Percentiles rank a stretch among this genome's conserved stretches.
These are phyloP conservation scores for Drosophila truncata DNA, from an alignment of 1,140 invertebrate species.

Conservation along the genomic window DNA sequence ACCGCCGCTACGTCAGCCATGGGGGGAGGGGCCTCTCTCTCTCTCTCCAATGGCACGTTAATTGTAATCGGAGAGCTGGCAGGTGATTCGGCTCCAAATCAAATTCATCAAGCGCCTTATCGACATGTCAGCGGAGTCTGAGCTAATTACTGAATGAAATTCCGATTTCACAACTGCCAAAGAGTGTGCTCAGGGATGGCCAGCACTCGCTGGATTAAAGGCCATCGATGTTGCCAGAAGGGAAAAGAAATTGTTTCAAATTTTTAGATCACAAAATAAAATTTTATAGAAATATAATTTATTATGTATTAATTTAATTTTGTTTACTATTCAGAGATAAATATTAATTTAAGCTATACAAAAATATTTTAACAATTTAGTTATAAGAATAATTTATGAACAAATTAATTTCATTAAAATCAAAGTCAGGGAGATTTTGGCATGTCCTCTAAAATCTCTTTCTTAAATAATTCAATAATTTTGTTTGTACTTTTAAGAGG, in stretches of 20 bases:
- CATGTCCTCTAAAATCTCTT: too few relatives aligned
- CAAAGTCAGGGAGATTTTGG: too few relatives aligned
- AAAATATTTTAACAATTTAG: too few relatives aligned
- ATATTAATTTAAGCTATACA: too few relatives aligned
- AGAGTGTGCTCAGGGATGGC: not conserved
- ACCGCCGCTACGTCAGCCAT: slow-evolving; percentile 37
- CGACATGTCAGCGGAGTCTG: slow-evolving; percentile 32
- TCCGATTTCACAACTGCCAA: slow-evolving; percentile 26
- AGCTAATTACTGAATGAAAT: slow-evolving; percentile 49
- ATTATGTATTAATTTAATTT: too few relatives aligned
- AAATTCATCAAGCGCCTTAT: slow-evolving; percentile 43
- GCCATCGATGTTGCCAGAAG: slow-evolving; percentile 8
- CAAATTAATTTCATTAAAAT: too few relatives aligned
- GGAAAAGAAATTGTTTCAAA: not conserved
- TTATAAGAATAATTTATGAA: too few relatives aligned
- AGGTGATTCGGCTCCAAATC: slow-evolving; percentile 45
- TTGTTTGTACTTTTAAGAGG: too few relatives aligned
- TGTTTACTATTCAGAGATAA: too few relatives aligned
- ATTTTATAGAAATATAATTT: not conserved
- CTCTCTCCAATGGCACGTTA: not conserved
- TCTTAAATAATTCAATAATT: too few relatives aligned
- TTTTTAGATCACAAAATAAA: not conserved
- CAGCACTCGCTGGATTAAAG: not conserved
- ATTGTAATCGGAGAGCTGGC: slow-evolving; percentile 18
- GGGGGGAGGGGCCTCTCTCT: slow-evolving; percentile 10